phyloP scores from a whole-genome alignment of 1,140 invertebrate species.

The Conus betulinus region DNA sequence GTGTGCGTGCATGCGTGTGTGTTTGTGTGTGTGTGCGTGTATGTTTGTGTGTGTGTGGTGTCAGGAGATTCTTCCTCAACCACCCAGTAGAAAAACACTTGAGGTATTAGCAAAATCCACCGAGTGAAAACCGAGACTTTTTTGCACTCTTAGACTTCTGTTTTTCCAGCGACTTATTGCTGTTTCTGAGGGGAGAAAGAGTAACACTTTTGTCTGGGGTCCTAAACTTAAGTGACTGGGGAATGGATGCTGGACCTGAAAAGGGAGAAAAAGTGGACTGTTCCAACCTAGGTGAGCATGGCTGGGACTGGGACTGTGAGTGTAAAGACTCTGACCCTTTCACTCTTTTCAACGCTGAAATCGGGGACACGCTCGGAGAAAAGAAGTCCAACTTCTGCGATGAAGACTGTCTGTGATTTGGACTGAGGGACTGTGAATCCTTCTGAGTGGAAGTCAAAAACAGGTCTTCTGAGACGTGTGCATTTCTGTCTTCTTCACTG shows the following conservation, averaged over 20 bases:
- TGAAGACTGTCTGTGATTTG: neutral
- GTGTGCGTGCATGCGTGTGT: neutral
- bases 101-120: slow-evolving; percentile 9
- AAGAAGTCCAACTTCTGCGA: neutral
- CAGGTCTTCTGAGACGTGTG: neutral
- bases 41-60: neutral
- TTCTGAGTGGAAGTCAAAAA: neutral
- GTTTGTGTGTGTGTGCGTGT: slow-evolving; percentile 7
- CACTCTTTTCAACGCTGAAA: neutral
- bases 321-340: neutral
- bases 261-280: neutral
- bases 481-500: neutral
- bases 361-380: neutral
- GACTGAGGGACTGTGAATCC: neutral
- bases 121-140: neutral
- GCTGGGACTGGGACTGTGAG: neutral
- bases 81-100: too few species aligned
- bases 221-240: neutral
- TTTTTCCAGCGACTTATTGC: neutral
- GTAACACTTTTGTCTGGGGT: neutral
- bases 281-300: too few species aligned
- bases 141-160: neutral
- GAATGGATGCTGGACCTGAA: neutral
- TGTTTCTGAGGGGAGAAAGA: neutral
- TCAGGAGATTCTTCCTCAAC: neutral